Evolutionary conservation across 2,888 invertebrate species (phyloP), one percentile per base, ranked within the genome.

Genomic region (Altica lythri): DNA sequence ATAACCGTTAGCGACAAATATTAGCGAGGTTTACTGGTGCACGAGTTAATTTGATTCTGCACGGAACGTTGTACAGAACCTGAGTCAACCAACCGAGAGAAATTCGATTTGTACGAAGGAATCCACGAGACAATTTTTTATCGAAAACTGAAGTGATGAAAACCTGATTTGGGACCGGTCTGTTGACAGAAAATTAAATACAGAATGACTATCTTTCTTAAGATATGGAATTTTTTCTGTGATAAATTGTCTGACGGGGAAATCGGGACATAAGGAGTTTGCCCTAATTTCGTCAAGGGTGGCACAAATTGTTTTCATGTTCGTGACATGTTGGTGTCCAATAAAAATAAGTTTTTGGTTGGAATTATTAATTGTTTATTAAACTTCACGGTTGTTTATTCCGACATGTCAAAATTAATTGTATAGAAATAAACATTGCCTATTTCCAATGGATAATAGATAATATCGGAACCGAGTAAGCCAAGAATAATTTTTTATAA

Each of bases 61-160:
- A 47, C 34, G 45, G 45, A 45, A 45, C 47, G 19, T 22, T 47
- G 47, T 47, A 38, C 47, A 47, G 47, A 47, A 47, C 47, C 47
- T 29, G 27, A 47, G 25, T 25, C 38, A 29, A 38, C 47, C 47
- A 19, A 47, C 37, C 38, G 47, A 19, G 16, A 29, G 18, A 27
- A 47, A 47, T 47, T 47, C 38, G 38, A 47, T 47, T 47, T 37
- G 29, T 35, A 32, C 29, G 35, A 46, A n/a, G 17, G 38, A 38
- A 27, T 47, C 27, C 37, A 47, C 47, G 38, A 47, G 47, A 47
- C 37, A 47, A 38, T 47, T 47, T 47, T 47, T 47, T 47, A 47
- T 37, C 47, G 47, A 29, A 17, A 27, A 38, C 27, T 13, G 38
- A 18, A 47, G 47, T 38, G 47, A 47, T 47, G 46, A 47, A 47